Percentiles rank a stretch among this genome's conserved stretches.
These are phyloP conservation scores for Neomorphus geoffroyi DNA, from an alignment of 2,797 vertebrate species.

Conservation along the genomic window DNA sequence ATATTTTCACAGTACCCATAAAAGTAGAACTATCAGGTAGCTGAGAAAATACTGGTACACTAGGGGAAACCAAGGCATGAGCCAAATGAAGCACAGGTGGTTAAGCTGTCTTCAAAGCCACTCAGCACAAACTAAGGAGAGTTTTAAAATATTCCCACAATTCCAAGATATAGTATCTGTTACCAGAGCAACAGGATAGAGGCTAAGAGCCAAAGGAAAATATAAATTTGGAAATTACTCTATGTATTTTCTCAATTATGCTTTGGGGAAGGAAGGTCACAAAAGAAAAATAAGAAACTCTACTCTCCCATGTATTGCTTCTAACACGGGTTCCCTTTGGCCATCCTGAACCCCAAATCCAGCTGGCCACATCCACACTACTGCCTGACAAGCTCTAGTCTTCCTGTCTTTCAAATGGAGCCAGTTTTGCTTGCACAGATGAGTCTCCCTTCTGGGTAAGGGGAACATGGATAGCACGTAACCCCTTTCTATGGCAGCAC, in stretches of 20 bases:
- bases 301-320: not conserved
- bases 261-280: not conserved
- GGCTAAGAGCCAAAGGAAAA: not conserved
- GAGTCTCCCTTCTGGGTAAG: not conserved
- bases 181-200: not conserved
- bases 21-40: not conserved
- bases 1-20: constrained; percentile 15
- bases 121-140: not conserved
- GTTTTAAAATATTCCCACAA: not conserved
- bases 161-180: not conserved
- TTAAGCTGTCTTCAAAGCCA: not conserved
- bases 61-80: not conserved
- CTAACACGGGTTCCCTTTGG: not conserved
- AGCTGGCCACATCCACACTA: not conserved
- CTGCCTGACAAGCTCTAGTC: not conserved
- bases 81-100: not conserved
- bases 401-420: not conserved
- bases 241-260: not conserved
- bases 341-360: not conserved
- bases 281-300: not conserved
- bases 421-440: not conserved
- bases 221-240: not conserved
- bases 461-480: not conserved
- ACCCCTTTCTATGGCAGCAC: not conserved
- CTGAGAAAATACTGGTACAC: not conserved